Conservation (phyloP, 2,888 invertebrate genomes). For the Cataglyphis cursor region DNA sequence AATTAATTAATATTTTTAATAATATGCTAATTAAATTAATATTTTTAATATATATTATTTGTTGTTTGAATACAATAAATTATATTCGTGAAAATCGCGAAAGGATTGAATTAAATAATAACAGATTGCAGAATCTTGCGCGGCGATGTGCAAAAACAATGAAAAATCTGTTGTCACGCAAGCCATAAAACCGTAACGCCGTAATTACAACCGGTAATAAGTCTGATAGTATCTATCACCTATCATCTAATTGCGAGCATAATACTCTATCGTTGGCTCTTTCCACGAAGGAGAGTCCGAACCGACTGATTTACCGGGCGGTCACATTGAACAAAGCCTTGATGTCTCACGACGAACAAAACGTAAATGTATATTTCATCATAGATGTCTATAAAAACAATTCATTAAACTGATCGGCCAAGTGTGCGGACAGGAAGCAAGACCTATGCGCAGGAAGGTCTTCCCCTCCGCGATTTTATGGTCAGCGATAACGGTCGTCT, state of each 20-base stretch:
- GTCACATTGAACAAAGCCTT: constrained; percentile 21
- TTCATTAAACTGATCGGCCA: constrained; percentile 27
- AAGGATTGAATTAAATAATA: constrained; percentile 6
- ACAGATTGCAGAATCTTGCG: background rate
- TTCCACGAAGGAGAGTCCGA: background rate
- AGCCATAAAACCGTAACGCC: constrained; percentile 16
- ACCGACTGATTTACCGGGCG: background rate
- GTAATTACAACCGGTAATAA: constrained; percentile 37
- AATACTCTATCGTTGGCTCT: background rate
- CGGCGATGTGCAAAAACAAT: background rate
- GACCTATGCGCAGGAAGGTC: background rate
- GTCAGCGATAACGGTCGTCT: background rate
- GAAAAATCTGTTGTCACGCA: constrained; percentile 18
- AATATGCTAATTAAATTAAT: background rate
- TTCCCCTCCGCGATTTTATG: background rate
- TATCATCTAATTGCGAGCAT: constrained; percentile 10
- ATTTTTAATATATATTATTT: background rate
- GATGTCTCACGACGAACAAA: constrained; percentile 13
- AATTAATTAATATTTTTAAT: too few relatives aligned
- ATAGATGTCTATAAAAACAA: constrained; percentile 39
- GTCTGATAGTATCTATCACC: constrained; percentile 4
- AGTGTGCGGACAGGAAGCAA: constrained; percentile 29
- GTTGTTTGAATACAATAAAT: background rate
- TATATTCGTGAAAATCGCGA: constrained; percentile 5
- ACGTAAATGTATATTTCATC: background rate